These are phyloP conservation scores for Galbula dea DNA, from an alignment of 2,113 vertebrate species.

Conservation along the genomic window DNA sequence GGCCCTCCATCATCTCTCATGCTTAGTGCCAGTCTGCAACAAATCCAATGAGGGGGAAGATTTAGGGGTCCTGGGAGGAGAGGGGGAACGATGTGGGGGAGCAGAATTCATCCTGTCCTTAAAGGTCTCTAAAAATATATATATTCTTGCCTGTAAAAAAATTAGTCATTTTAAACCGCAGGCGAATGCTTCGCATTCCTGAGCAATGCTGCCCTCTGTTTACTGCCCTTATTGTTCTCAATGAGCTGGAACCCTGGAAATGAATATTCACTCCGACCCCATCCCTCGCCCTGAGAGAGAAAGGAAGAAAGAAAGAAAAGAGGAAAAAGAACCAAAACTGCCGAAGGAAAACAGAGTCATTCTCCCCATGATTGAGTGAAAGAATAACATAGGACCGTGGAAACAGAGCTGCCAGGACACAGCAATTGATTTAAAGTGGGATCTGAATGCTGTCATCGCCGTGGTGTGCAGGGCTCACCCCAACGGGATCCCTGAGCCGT, in stretches of 20 bases:
- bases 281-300: constrained; percentile 32
- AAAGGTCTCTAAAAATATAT: constrained; percentile 12
- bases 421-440: constrained; percentile 20
- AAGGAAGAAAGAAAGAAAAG: neutral
- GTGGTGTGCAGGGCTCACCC: neutral
- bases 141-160: constrained; percentile 28
- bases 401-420: constrained; percentile 25
- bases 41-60: neutral
- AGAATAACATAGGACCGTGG: constrained; percentile 17
- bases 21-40: neutral
- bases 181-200: constrained; percentile 59
- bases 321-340: neutral
- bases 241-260: constrained; percentile 66
- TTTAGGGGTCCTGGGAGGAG: neutral
- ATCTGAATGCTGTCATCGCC: neutral
- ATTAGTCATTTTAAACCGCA: constrained; percentile 58
- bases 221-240: constrained; percentile 66
- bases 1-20: neutral
- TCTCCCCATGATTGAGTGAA: constrained; percentile 2
- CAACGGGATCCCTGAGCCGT: neutral
- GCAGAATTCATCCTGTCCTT: neutral
- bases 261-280: constrained; percentile 34
- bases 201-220: constrained; percentile 65
- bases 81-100: neutral
- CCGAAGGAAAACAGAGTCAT: constrained; percentile 34